Evolutionary conservation across 2,888 invertebrate species (phyloP).

Genomic region (Microctonus aethiopoides): DNA sequence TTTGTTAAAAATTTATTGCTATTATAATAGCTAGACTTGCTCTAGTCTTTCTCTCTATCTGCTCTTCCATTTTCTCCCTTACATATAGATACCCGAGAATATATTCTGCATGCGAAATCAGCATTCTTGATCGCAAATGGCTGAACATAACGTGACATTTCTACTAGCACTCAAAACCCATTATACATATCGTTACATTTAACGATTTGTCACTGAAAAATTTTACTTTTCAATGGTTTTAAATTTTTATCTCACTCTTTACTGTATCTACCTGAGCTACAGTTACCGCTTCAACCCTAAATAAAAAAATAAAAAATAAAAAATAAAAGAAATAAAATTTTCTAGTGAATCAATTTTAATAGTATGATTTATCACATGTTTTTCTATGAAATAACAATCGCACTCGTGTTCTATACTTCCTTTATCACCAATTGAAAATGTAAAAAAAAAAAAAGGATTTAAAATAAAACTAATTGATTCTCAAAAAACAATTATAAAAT

Average conservation of each 20-base stretch:
- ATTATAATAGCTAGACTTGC: constrained; percentile 38
- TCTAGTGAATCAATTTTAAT: too few species aligned
- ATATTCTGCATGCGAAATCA: constrained; percentile 45
- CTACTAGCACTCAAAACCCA: constrained; percentile 23
- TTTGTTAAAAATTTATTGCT: constrained; percentile 59
- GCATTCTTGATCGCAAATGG: constrained; percentile 46
- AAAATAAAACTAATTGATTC: too few species aligned
- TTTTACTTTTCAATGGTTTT: background rate
- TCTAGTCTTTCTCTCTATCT: constrained; percentile 13
- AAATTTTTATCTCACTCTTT: background rate
- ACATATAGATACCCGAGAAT: constrained; percentile 7
- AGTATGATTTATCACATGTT: background rate
- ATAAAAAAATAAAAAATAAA: background rate
- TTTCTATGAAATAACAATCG: too few species aligned
- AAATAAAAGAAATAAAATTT: too few species aligned
- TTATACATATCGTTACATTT: constrained; percentile 22
- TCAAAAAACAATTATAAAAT: too few species aligned
- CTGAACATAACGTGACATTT: constrained; percentile 39
- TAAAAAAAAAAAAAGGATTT: too few species aligned
- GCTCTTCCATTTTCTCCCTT: constrained; percentile 21
- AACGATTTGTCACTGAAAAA: constrained; percentile 18
- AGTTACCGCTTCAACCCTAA: background rate
- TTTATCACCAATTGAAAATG: too few species aligned
- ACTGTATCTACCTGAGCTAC: too few species aligned
- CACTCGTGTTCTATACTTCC: too few species aligned